These are phyloP conservation scores for Carcina quercana DNA, from an alignment of 2,888 invertebrate genomes.

Conservation along the genomic window DNA sequence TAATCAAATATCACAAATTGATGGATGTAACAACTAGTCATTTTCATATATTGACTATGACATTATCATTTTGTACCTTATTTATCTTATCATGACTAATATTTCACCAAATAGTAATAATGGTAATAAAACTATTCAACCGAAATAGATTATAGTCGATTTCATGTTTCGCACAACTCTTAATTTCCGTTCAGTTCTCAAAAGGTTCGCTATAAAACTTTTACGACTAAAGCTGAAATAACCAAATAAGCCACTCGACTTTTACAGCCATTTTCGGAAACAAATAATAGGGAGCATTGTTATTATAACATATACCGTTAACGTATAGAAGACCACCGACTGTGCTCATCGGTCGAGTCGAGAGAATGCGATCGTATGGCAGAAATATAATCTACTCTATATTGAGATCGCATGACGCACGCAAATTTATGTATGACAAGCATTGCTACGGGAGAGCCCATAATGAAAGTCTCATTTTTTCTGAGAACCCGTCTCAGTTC, in stretches of 20 bases:
- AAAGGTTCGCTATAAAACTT: background rate
- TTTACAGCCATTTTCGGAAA: slow-evolving; percentile 24
- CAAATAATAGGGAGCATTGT: slow-evolving; percentile 29
- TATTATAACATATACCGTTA: slow-evolving; percentile 17
- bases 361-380: slow-evolving; percentile 4
- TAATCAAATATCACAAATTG: no score
- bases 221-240: background rate
- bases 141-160: no score
- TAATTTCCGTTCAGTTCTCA: no score
- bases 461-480: slow-evolving; percentile 54
- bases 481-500: slow-evolving; percentile 55
- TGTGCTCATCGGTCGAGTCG: background rate
- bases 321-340: slow-evolving; percentile 5
- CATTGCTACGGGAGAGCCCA: slow-evolving; percentile 20
- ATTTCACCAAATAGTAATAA: no score
- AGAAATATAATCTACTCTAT: background rate
- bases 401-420: slow-evolving; percentile 7
- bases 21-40: no score
- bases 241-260: slow-evolving; percentile 1
- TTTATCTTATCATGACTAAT: no score
- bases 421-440: slow-evolving; percentile 6
- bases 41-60: no score
- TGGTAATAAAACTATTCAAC: no score
- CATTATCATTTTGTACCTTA: no score
- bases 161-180: no score